Evolutionary conservation across 1,140 invertebrate genomes (phyloP), one percentile per base, ranked within the genome.

Genomic region (Heterodera schachtii): DNA sequence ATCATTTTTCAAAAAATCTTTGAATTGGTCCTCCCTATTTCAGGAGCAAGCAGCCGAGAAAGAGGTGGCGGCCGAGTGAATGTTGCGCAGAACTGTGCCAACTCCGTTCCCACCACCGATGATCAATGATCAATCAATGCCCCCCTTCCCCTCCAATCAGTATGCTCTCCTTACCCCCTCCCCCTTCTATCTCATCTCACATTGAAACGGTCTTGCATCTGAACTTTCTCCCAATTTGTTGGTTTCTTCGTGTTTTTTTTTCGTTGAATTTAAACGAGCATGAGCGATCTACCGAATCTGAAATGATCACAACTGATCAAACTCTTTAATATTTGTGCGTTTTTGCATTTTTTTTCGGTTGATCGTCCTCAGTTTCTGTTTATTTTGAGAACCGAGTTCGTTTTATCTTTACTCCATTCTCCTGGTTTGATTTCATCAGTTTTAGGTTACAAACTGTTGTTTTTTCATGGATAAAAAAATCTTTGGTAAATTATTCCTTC

Each of bases 1-100:
- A n/a, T n/a, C n/a, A n/a, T n/a, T n/a, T n/a, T n/a, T n/a, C n/a
- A n/a, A n/a, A n/a, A n/a, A n/a, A n/a, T n/a, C n/a, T n/a, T n/a
- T n/a, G n/a, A n/a, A n/a, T n/a, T n/a, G n/a, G n/a, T 11, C 57
- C 13, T 44, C 44, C 3, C 16, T 46, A 31, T 21, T 71, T 41
- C 69, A 71, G 69, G 69, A 9, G 21, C 69, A 71, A 2, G 9
- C 69, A 1, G 69, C 69, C 69, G 69, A 71, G 69, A 6, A 9
- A 31, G 21, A 71, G 21, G 69, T 71, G 69, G 3, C 69, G 69
- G 69, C 69, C 69, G 41, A 71, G 69, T 71, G 69, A 71, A 19
- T 11, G 11, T 9, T 7, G 5, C 11, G 69, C 16, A 41, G 66
- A 69, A n/a, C n/a, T n/a, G n/a, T n/a, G n/a, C n/a, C n/a, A n/a